Conservation (phyloP, 2,888 invertebrate species). For the Lucinisca nassula region DNA sequence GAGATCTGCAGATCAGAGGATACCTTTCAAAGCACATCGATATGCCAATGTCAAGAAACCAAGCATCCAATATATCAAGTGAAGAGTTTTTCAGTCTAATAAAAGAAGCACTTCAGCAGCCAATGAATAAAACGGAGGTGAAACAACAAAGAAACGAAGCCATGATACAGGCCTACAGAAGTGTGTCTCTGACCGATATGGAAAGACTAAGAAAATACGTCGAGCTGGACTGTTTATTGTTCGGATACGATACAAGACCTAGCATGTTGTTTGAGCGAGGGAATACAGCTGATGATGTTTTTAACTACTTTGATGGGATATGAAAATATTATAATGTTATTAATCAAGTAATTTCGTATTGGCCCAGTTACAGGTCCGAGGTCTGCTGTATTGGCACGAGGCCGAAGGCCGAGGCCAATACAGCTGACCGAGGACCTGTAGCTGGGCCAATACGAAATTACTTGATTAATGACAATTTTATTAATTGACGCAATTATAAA, state of each 20-base stretch:
- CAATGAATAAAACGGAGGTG: background rate
- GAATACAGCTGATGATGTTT: background rate
- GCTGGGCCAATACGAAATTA: no score
- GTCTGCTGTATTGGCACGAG: no score
- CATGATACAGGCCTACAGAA: background rate
- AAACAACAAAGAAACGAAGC: background rate
- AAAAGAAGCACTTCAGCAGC: background rate
- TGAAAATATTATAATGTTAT: no score
- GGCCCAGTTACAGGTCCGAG: no score
- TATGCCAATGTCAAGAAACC: background rate
- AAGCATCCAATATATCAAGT: background rate
- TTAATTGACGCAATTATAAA: no score
- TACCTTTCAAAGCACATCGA: background rate
- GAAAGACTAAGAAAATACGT: conserved; percentile 2
- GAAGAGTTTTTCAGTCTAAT: background rate
- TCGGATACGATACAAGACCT: conserved; percentile 3
- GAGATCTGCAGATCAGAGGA: conserved; percentile 13
- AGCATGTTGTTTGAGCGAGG: background rate
- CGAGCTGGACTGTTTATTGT: background rate
- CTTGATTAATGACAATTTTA: no score
- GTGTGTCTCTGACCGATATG: background rate
- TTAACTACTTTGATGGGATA: background rate
- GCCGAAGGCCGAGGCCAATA: no score
- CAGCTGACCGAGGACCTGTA: no score
- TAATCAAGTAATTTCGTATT: no score